These are phyloP conservation scores for Albula glossodonta DNA, from an alignment of 2,113 vertebrate genomes.

Conservation along the genomic window DNA sequence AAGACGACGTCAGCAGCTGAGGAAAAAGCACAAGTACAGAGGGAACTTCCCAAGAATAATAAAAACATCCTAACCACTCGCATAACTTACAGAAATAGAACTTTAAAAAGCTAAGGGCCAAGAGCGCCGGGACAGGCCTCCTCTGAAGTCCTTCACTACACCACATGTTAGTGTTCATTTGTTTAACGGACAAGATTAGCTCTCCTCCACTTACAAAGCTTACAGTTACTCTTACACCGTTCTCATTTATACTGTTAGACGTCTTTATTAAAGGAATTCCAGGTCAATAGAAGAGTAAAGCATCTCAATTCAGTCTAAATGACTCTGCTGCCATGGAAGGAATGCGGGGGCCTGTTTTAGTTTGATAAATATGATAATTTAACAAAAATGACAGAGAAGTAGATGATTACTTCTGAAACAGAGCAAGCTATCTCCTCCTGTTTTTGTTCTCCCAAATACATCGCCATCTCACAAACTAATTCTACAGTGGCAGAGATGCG, in stretches of 20 bases:
- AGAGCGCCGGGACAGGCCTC: neutral
- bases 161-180: neutral
- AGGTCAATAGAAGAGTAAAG: neutral
- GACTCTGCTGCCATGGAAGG: too few relatives aligned
- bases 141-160: neutral
- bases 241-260: neutral
- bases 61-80: neutral
- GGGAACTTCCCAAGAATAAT: neutral
- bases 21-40: neutral
- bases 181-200: neutral
- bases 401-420: too few relatives aligned
- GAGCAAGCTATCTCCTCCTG: too few relatives aligned
- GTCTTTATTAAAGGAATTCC: neutral
- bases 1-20: neutral
- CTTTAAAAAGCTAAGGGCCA: neutral
- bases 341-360: too few relatives aligned
- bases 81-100: neutral
- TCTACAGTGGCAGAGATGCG: too few relatives aligned
- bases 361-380: too few relatives aligned
- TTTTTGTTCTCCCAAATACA: too few relatives aligned
- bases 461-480: too few relatives aligned
- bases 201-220: neutral
- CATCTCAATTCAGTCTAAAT: neutral
- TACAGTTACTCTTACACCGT: too few relatives aligned
- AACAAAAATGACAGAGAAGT: too few relatives aligned